Evolutionary conservation across 2,888 invertebrate genomes (phyloP).

Genomic region (Entomobrya proxima): DNA sequence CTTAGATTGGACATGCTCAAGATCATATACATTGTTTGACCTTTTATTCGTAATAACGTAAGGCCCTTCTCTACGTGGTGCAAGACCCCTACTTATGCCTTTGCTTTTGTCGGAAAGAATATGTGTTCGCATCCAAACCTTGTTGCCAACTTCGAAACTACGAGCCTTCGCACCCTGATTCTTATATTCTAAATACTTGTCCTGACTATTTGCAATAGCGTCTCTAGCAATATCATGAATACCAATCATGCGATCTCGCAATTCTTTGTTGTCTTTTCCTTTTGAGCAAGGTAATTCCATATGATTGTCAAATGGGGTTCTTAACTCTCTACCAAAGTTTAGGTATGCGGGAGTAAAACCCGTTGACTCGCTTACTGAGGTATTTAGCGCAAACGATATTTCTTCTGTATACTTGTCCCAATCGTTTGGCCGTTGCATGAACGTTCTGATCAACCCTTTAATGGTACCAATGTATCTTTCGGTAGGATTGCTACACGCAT

Average conservation of each 20-base stretch:
- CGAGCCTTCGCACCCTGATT: neutral
- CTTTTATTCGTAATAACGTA: constrained; percentile 1
- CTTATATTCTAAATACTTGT: neutral
- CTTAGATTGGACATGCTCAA: neutral
- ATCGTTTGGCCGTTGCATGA: neutral
- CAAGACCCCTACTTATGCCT: constrained; percentile 39
- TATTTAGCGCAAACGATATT: neutral
- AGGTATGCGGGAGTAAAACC: neutral
- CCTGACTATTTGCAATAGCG: neutral
- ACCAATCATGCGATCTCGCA: neutral
- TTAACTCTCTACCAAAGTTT: neutral
- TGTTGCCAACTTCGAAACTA: constrained; percentile 46
- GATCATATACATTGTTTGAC: neutral
- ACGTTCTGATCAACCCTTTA: neutral
- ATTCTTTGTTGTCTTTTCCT: neutral
- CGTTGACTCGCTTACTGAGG: neutral
- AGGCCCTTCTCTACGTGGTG: constrained; percentile 56
- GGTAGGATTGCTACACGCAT: neutral
- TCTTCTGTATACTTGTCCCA: no score
- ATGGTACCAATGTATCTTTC: neutral
- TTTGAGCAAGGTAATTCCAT: neutral
- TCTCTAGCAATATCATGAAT: neutral
- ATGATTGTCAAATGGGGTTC: neutral
- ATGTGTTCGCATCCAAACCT: constrained; percentile 44
- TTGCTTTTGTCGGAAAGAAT: constrained; percentile 44